phyloP scores from a whole-genome alignment of 2,113 vertebrate species.

The Ictidomys tridecemlineatus region DNA sequence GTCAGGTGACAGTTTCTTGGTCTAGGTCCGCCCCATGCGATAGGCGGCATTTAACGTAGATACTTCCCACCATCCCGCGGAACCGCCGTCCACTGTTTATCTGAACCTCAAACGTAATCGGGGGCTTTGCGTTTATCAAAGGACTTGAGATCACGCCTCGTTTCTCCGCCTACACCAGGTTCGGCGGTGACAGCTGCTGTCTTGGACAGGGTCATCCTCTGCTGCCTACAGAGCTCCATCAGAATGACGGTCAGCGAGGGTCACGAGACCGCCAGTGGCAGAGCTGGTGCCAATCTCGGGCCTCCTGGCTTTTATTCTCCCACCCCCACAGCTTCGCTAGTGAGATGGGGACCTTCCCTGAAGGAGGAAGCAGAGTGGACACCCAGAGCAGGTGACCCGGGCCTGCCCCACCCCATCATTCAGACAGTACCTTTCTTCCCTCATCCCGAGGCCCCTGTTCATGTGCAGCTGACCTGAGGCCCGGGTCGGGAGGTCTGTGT shows the following conservation, averaged over 20 bases:
- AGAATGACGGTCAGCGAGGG: neutral
- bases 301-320: no score
- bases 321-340: rapidly evolving
- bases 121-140: neutral
- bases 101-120: neutral
- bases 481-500: neutral
- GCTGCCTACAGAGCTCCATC: neutral
- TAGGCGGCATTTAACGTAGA: no score
- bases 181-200: neutral
- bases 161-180: rapidly evolving
- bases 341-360: neutral
- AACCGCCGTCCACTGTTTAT: neutral
- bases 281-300: neutral
- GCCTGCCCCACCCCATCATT: neutral
- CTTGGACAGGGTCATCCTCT: rapidly evolving
- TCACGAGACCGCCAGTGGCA: neutral
- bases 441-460: neutral
- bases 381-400: rapidly evolving
- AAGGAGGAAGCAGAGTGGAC: no score
- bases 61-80: neutral
- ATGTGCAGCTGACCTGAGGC: no score
- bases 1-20: neutral
- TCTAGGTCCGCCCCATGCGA: no score
- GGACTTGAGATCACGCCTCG: rapidly evolving
- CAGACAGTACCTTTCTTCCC: neutral